These are phyloP conservation scores for Cnemophilus loriae DNA, from an alignment of 2,113 vertebrate species.

Conservation along the genomic window DNA sequence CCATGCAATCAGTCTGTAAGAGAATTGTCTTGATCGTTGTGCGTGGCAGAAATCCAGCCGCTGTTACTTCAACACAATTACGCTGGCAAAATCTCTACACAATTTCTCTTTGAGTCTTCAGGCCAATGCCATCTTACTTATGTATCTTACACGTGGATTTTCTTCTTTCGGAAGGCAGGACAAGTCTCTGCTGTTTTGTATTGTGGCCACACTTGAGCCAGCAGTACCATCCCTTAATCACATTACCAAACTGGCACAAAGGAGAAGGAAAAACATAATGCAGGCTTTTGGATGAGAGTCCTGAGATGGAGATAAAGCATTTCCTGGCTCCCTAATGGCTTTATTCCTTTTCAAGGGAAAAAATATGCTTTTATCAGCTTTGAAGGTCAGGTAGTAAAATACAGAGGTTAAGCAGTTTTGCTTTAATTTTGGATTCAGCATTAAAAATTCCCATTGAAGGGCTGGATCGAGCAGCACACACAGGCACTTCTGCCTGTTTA, in stretches of 20 bases:
- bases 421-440: conserved; percentile 6
- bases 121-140: background rate
- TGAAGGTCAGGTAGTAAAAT: conserved; percentile 12
- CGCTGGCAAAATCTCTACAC: background rate
- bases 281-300: background rate
- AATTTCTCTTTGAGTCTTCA: background rate
- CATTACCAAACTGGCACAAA: background rate
- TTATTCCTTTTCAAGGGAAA: background rate
- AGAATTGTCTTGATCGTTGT: background rate
- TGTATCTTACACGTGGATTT: rapidly evolving
- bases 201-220: background rate
- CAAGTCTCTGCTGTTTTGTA: background rate
- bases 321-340: conserved; percentile 11
- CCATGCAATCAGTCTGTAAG: background rate
- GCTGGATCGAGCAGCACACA: background rate
- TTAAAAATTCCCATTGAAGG: background rate
- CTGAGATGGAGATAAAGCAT: conserved; percentile 35
- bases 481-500: background rate
- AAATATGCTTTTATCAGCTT: conserved; percentile 38
- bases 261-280: background rate
- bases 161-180: background rate
- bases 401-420: conserved; percentile 28
- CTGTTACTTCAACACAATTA: background rate
- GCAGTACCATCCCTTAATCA: background rate
- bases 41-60: background rate